Percentiles rank a stretch among this genome's conserved stretches.
These are phyloP conservation scores for Mus minutoides DNA, from an alignment of 2,797 vertebrate genomes.

Conservation along the genomic window DNA sequence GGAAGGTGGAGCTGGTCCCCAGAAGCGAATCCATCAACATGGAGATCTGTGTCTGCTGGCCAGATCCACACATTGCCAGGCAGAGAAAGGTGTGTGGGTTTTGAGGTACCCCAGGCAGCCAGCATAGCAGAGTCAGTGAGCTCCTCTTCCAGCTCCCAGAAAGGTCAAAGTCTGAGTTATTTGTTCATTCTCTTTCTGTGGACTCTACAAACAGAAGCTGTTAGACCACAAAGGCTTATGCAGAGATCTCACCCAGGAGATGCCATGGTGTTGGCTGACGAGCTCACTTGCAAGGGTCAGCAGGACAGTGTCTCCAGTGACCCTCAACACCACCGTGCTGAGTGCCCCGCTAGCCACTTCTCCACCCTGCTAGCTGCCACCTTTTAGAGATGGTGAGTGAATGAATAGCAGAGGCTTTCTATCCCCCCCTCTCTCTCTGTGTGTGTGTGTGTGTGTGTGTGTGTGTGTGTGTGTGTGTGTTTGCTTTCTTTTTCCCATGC, in stretches of 20 bases:
- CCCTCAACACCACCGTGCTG: too few relatives aligned
- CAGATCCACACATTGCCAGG: not conserved
- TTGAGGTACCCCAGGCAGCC: fast-evolving
- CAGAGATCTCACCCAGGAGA: not conserved
- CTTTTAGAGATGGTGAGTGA: not conserved
- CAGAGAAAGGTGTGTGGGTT: not conserved
- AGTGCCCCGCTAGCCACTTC: not conserved
- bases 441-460: not conserved
- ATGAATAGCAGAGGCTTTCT: not conserved
- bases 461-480: not conserved
- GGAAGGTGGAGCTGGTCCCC: not conserved
- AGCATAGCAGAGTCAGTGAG: fast-evolving
- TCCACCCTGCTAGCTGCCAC: not conserved
- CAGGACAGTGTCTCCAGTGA: too few relatives aligned
- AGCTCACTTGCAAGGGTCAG: fast-evolving
- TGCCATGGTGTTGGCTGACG: fast-evolving
- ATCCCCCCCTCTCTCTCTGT: too few relatives aligned
- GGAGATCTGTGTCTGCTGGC: too few relatives aligned
- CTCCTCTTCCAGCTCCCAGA: not conserved
- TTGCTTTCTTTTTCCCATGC: not conserved
- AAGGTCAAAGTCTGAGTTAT: not conserved
- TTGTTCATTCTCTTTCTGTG: not conserved
- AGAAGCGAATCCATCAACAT: too few relatives aligned
- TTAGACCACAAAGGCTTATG: not conserved
- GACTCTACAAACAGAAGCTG: not conserved